A percentile compares a stretch with the other conserved stretches of the same genome.
Conservation (phyloP, 2,797 vertebrate genomes). For the Pseudochaenichthys georgianus region DNA sequence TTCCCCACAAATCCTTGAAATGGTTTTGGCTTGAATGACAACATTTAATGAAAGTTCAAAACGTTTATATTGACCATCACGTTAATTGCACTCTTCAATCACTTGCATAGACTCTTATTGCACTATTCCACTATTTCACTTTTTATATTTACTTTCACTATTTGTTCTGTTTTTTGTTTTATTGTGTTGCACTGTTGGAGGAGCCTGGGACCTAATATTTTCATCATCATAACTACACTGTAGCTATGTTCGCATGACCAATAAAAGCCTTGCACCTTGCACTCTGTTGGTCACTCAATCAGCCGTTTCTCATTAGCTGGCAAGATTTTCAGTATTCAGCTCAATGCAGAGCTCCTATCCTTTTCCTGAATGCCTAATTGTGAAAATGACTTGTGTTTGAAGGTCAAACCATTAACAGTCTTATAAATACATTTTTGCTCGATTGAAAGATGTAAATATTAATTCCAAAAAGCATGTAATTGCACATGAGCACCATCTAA, state of each 20-base stretch:
- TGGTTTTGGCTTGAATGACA: background rate
- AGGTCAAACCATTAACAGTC: background rate
- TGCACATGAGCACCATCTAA: background rate
- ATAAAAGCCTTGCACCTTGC: too few relatives aligned
- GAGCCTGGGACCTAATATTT: too few relatives aligned
- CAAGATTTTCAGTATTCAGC: background rate
- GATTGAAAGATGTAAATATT: background rate
- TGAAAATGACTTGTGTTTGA: background rate
- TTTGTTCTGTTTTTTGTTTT: too few relatives aligned
- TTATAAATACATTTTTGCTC: constrained; percentile 3
- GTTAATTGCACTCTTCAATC: background rate
- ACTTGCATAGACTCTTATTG: too few relatives aligned
- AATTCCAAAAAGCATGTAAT: constrained; percentile 1
- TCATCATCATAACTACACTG: too few relatives aligned
- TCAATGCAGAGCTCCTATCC: background rate
- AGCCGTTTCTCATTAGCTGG: background rate
- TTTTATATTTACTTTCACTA: too few relatives aligned
- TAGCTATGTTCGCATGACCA: too few relatives aligned
- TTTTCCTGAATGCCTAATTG: background rate
- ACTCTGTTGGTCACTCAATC: background rate
- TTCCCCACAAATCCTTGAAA: background rate
- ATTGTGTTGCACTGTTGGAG: too few relatives aligned
- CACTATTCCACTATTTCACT: too few relatives aligned
- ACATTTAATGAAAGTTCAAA: background rate
- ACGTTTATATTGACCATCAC: background rate